phyloP scores from a whole-genome alignment of 2,797 vertebrate species.

The Prionace glauca region DNA sequence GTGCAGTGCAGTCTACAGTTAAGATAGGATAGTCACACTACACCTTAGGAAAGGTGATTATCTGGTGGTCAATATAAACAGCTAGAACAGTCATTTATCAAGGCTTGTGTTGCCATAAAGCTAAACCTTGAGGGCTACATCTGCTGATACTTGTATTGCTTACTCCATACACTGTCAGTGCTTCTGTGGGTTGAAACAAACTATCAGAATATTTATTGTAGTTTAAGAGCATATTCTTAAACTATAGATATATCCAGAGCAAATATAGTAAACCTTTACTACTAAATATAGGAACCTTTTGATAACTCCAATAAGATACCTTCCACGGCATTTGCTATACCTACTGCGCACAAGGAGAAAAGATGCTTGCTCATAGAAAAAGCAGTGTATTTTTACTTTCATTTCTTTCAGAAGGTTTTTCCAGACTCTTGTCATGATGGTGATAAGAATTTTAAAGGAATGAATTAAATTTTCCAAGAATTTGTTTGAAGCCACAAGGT shows the following conservation, averaged over 20 bases:
- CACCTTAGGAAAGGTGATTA: background rate
- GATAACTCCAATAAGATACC: background rate
- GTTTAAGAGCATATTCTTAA: background rate
- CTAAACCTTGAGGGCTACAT: background rate
- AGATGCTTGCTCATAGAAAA: background rate
- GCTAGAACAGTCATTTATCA: background rate
- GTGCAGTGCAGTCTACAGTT: background rate
- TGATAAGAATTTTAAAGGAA: background rate
- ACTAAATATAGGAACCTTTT: background rate
- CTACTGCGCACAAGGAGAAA: background rate
- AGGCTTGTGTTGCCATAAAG: no score
- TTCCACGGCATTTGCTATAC: background rate
- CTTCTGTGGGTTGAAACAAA: background rate
- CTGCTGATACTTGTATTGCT: background rate
- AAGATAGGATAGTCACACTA: background rate
- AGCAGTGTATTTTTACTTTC: background rate
- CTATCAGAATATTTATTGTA: background rate
- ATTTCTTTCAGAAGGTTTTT: background rate
- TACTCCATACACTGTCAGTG: background rate
- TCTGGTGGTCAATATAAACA: background rate
- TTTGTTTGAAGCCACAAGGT: background rate
- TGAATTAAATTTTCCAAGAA: background rate
- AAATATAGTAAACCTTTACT: background rate
- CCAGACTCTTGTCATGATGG: background rate
- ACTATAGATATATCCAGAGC: background rate